phyloP scores from a whole-genome alignment of 2,888 invertebrate species.

The Endotricha flammealis region DNA sequence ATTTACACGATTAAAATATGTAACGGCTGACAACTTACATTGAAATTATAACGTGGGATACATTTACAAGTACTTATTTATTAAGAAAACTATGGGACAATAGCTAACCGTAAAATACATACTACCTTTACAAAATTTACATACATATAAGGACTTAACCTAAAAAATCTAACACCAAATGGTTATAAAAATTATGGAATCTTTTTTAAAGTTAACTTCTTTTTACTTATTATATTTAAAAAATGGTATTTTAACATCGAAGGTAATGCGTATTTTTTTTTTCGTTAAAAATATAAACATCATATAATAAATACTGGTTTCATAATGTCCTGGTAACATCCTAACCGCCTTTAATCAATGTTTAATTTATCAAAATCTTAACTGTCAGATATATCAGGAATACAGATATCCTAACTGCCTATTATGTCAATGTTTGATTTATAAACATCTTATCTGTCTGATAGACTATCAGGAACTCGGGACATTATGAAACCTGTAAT shows the following conservation, averaged over 20 bases:
- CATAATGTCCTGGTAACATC: too few species aligned
- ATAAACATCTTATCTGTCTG: too few species aligned
- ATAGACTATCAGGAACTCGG: too few species aligned
- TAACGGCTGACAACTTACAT: constrained; percentile 53
- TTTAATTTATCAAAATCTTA: too few species aligned
- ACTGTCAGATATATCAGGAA: too few species aligned
- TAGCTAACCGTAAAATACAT: constrained; percentile 19
- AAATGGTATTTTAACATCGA: constrained; percentile 25
- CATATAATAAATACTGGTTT: constrained; percentile 26
- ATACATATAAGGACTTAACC: constrained; percentile 42
- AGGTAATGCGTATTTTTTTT: constrained; percentile 24
- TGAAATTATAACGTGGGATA: constrained; percentile 20
- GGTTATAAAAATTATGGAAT: constrained; percentile 66
- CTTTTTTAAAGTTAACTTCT: constrained; percentile 34
- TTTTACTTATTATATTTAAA: constrained; percentile 19
- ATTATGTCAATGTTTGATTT: too few species aligned
- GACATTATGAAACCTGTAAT: too few species aligned
- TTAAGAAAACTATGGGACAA: constrained; percentile 5
- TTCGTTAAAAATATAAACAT: constrained; percentile 54
- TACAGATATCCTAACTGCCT: too few species aligned
- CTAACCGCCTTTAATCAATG: too few species aligned
- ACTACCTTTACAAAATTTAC: constrained; percentile 68
- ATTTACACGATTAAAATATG: constrained; percentile 64
- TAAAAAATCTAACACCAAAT: constrained; percentile 41
- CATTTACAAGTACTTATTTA: constrained; percentile 14